Evolutionary conservation across 1,140 invertebrate species (phyloP).

Genomic region (Arctopsyche grandis): DNA sequence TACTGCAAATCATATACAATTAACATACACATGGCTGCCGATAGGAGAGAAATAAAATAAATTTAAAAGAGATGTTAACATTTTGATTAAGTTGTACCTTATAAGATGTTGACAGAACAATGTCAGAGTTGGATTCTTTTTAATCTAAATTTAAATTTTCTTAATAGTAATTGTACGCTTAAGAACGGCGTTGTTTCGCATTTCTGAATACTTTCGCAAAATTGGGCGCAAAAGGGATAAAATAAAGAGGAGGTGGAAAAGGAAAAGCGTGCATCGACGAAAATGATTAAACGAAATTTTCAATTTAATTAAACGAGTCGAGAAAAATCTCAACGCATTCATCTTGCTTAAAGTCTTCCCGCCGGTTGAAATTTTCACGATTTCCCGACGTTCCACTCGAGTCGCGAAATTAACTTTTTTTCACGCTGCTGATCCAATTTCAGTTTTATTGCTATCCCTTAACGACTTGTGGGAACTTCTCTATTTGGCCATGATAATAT

Average conservation of each 20-base stretch:
- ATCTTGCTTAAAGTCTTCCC: neutral
- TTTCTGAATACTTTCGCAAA: no score
- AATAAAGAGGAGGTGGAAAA: no score
- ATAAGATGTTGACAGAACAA: no score
- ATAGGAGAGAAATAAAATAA: neutral
- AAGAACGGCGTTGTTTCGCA: no score
- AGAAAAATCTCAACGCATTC: slow-evolving; percentile 5
- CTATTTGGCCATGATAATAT: neutral
- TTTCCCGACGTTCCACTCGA: neutral
- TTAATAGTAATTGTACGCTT: no score
- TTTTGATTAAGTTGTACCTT: neutral
- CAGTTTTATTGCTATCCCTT: neutral
- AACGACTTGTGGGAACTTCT: neutral
- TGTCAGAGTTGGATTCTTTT: no score
- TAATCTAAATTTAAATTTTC: no score
- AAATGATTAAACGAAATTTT: slow-evolving; percentile 15
- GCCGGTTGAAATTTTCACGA: neutral
- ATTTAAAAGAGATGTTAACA: neutral
- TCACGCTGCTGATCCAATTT: neutral
- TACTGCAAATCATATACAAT: no score
- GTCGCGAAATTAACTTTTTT: neutral
- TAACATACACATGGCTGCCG: neutral
- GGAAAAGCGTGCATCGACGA: no score
- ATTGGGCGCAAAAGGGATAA: no score
- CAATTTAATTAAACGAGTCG: slow-evolving; percentile 12